phyloP scores from a whole-genome alignment of 2,888 invertebrate species.

The Schizaphis graminum region DNA sequence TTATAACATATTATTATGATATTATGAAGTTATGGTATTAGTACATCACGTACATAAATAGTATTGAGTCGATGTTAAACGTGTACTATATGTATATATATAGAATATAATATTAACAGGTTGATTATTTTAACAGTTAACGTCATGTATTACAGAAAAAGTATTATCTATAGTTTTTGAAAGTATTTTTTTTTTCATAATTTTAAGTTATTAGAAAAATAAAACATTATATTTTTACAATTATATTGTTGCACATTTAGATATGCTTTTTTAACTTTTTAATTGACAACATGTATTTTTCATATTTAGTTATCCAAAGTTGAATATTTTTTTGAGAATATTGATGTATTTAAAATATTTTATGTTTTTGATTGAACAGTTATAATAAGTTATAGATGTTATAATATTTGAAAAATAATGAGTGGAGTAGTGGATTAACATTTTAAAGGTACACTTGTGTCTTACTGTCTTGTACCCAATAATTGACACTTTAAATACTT shows the following conservation, averaged over 20 bases:
- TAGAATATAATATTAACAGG: not conserved
- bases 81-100: not conserved
- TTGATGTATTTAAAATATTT: not conserved
- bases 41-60: not conserved
- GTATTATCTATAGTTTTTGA: not conserved
- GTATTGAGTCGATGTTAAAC: not conserved
- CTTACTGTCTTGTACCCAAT: too few species aligned
- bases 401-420: not conserved
- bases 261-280: not conserved
- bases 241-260: not conserved
- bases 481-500: not conserved
- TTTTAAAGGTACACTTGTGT: not conserved
- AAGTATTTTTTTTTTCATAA: not conserved
- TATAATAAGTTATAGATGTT: not conserved
- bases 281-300: not conserved
- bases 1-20: not conserved
- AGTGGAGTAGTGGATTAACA: not conserved
- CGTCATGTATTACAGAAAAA: not conserved
- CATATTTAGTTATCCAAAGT: too few species aligned
- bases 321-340: not conserved
- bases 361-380: not conserved
- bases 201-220: not conserved
- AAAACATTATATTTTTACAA: not conserved
- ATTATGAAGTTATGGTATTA: not conserved
- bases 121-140: not conserved